Percentiles rank a stretch among this genome's conserved stretches.
phyloP scores from a whole-genome alignment of 1,140 invertebrate genomes.

The Protaetia brevitarsis region DNA sequence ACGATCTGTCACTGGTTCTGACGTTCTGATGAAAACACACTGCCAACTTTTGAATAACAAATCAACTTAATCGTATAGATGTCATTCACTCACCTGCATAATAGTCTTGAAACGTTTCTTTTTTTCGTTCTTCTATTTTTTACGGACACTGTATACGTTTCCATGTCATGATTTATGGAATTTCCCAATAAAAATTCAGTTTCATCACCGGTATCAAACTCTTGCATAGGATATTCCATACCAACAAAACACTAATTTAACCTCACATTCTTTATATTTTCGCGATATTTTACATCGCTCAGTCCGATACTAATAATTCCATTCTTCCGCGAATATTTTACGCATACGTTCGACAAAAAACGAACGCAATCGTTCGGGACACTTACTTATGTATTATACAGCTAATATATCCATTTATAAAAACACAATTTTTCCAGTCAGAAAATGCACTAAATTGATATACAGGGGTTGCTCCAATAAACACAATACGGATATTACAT shows the following conservation, averaged over 20 bases:
- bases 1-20: slow-evolving; percentile 1
- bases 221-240: slow-evolving; percentile 51
- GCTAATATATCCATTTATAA: not conserved
- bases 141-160: slow-evolving; percentile 44
- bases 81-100: slow-evolving; percentile 52
- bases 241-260: slow-evolving; percentile 24
- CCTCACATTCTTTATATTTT: slow-evolving; percentile 15
- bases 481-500: too few relatives aligned
- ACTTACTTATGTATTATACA: not conserved
- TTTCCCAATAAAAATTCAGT: slow-evolving; percentile 61
- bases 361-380: not conserved
- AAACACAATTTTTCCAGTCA: slow-evolving; percentile 1
- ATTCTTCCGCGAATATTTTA: not conserved
- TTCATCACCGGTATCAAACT: slow-evolving; percentile 66
- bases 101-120: slow-evolving; percentile 39
- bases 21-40: slow-evolving; percentile 4
- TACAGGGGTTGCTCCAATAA: not conserved
- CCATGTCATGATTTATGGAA: slow-evolving; percentile 48
- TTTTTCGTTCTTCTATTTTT: slow-evolving; percentile 38
- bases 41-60: not conserved
- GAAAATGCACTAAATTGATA: slow-evolving; percentile 1
- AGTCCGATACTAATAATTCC: slow-evolving; percentile 2
- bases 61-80: slow-evolving; percentile 5
- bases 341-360: too few relatives aligned
- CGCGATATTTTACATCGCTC: not conserved